Evolutionary conservation across 2,888 invertebrate genomes (phyloP).

Genomic region (Xylota sylvarum): DNA sequence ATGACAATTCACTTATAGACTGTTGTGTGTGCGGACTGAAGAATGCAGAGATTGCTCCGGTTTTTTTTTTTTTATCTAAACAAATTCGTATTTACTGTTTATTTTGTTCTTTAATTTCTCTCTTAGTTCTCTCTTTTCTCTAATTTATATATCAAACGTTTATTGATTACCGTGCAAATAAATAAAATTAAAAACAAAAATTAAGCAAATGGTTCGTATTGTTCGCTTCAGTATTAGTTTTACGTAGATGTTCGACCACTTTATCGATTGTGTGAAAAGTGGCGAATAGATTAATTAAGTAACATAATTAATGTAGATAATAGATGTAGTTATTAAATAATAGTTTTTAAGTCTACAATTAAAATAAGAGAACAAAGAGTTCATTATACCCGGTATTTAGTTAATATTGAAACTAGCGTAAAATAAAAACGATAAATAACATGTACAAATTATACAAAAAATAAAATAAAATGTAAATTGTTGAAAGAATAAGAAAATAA

Average conservation of each 20-base stretch:
- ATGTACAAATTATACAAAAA: conserved; percentile 75
- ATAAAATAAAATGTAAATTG: conserved; percentile 63
- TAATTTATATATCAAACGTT: conserved; percentile 27
- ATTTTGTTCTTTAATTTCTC: conserved; percentile 39
- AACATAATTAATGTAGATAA: conserved; percentile 63
- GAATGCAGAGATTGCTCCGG: conserved; percentile 36
- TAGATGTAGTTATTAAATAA: conserved; percentile 53
- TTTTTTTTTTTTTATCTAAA: conserved; percentile 31
- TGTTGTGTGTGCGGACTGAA: conserved; percentile 32
- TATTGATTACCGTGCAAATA: conserved; percentile 52
- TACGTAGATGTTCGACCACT: conserved; percentile 31
- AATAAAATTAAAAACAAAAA: conserved; percentile 34
- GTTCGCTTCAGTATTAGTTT: conserved; percentile 68
- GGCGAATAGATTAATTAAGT: conserved; percentile 27
- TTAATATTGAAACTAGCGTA: conserved; percentile 47
- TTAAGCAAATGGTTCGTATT: conserved; percentile 48
- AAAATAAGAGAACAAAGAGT: conserved; percentile 34
- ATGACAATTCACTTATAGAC: conserved; percentile 46
- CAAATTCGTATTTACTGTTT: conserved; percentile 22
- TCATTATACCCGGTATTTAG: conserved; percentile 48
- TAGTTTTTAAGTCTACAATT: conserved; percentile 44
- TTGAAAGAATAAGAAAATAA: conserved; percentile 54
- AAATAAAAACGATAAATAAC: conserved; percentile 47
- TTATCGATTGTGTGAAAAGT: conserved; percentile 47
- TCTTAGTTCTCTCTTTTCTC: conserved; percentile 15